phyloP scores from a whole-genome alignment of 1,140 invertebrate genomes.

The Capitella teleta region DNA sequence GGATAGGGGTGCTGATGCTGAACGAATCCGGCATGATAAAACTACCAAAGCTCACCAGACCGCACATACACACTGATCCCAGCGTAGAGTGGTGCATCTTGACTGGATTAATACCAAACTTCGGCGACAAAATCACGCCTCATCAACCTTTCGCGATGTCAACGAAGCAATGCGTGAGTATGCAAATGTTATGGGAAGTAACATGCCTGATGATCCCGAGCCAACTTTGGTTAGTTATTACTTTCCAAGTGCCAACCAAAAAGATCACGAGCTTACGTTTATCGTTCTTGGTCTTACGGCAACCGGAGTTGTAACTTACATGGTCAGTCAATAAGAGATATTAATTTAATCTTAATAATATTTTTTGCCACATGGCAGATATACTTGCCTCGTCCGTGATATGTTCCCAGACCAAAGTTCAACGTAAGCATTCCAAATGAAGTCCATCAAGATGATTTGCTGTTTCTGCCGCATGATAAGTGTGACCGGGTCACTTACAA shows the following conservation, averaged over 20 bases:
- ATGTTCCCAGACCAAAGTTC: conserved; percentile 9
- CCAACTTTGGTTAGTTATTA: conserved; percentile 12
- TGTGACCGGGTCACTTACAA: conserved; percentile 10
- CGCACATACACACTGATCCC: too few relatives aligned
- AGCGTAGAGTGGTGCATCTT: too few relatives aligned
- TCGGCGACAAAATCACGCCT: conserved; percentile 6
- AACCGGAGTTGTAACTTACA: conserved; percentile 7
- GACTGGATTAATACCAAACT: conserved; percentile 12
- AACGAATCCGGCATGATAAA: too few relatives aligned
- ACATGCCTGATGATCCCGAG: too few relatives aligned
- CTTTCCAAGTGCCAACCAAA: conserved; percentile 5
- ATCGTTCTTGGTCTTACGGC: conserved; percentile 7
- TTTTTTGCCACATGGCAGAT: conserved; percentile 14
- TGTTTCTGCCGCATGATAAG: conserved; percentile 16
- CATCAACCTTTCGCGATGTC: conserved; percentile 5
- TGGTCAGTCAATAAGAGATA: background rate
- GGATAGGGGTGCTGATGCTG: too few relatives aligned
- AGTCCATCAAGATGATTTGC: conserved; percentile 15
- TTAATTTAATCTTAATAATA: conserved; percentile 1
- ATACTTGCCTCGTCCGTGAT: conserved; percentile 10
- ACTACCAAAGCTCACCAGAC: too few relatives aligned
- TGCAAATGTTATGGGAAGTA: too few relatives aligned
- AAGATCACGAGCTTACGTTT: conserved; percentile 8
- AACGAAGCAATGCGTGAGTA: conserved; percentile 2
- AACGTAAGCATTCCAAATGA: conserved; percentile 8